These are phyloP conservation scores for Drosophila robusta DNA, from an alignment of 2,888 invertebrate species.

Conservation along the genomic window DNA sequence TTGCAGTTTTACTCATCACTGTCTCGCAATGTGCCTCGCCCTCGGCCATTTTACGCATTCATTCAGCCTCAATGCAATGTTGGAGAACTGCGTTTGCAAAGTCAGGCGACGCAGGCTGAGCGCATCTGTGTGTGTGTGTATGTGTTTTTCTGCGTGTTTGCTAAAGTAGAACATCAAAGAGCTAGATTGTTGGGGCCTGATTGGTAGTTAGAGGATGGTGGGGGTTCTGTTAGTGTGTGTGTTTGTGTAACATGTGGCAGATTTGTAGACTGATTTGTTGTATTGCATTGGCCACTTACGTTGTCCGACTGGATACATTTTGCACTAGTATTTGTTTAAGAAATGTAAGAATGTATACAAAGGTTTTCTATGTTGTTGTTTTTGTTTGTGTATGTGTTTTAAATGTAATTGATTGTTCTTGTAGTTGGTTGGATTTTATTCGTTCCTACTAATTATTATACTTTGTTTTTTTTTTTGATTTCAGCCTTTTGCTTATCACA, in stretches of 20 bases:
- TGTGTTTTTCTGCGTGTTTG: conserved; percentile 32
- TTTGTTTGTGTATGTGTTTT: conserved; percentile 57
- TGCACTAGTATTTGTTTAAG: conserved; percentile 74
- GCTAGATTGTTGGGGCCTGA: neutral
- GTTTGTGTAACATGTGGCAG: conserved; percentile 57
- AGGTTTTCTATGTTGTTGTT: conserved; percentile 60
- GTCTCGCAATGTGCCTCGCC: conserved; percentile 35
- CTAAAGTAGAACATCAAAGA: conserved; percentile 51
- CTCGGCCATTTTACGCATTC: conserved; percentile 57
- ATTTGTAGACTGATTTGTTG: conserved; percentile 38
- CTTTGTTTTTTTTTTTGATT: conserved; percentile 69
- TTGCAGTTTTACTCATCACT: conserved; percentile 29
- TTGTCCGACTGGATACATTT: conserved; percentile 89
- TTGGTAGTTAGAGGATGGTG: neutral
- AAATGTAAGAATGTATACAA: conserved; percentile 75
- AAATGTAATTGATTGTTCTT: conserved; percentile 77
- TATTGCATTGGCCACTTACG: conserved; percentile 86
- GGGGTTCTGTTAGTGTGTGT: neutral
- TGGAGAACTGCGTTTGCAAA: conserved; percentile 50
- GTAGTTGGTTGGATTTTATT: conserved; percentile 59
- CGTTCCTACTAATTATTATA: conserved; percentile 72
- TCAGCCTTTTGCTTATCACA: conserved; percentile 85
- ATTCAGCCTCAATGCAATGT: conserved; percentile 46
- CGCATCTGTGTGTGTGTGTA: neutral
- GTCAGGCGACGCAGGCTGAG: conserved; percentile 15